Evolutionary conservation across 2,797 vertebrate genomes (phyloP).

Genomic region (Lithobates sylvaticus): DNA sequence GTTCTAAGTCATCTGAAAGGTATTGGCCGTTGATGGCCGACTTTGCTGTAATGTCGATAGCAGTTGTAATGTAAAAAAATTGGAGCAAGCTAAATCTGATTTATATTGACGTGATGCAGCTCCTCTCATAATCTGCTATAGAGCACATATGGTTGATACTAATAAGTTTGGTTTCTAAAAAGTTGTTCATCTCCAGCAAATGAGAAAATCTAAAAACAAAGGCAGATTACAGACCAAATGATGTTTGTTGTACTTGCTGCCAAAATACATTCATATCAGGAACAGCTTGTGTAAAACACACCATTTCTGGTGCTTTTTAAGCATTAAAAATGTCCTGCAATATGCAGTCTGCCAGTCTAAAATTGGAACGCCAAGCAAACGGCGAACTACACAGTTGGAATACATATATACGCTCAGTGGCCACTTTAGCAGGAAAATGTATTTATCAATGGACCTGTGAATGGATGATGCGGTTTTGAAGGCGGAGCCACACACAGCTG

Average conservation of each 20-base stretch:
- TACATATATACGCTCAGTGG: no score
- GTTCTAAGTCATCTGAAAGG: conserved; percentile 4
- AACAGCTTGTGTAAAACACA: conserved; percentile 47
- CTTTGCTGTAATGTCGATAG: conserved; percentile 48
- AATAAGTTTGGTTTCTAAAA: conserved; percentile 55
- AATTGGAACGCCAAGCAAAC: neutral
- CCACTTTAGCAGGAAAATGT: no score
- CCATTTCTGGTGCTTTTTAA: conserved; percentile 63
- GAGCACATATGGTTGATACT: conserved; percentile 56
- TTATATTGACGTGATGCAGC: conserved; percentile 51
- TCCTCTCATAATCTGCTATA: conserved; percentile 51
- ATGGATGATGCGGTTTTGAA: no score
- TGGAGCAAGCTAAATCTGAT: conserved; percentile 47
- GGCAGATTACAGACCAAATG: conserved; percentile 35
- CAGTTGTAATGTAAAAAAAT: conserved; percentile 42
- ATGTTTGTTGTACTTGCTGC: conserved; percentile 16
- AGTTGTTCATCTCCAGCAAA: conserved; percentile 55
- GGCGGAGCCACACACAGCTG: no score
- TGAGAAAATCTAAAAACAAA: conserved; percentile 52
- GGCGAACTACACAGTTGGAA: no score
- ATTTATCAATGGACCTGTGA: no score
- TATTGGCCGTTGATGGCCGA: conserved; percentile 8
- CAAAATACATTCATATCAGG: conserved; percentile 20
- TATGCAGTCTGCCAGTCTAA: neutral
- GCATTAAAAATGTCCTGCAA: conserved; percentile 40